phyloP scores from a whole-genome alignment of 2,797 vertebrate species.

The Sus cebifrons region DNA sequence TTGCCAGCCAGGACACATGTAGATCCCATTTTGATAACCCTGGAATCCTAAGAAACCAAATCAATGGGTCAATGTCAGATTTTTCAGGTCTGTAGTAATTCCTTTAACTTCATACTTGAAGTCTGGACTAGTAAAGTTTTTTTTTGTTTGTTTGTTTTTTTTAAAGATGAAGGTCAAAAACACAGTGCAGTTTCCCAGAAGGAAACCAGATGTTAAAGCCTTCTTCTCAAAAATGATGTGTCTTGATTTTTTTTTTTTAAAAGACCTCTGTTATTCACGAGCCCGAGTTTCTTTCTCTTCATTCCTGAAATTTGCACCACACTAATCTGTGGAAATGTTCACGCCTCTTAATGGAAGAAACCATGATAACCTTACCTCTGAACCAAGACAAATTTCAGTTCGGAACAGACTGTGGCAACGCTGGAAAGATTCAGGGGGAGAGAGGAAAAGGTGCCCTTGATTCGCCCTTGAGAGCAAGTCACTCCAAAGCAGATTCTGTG shows the following conservation, averaged over 20 bases:
- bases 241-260: conserved; percentile 66
- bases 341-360: conserved; percentile 51
- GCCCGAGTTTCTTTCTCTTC: conserved; percentile 81
- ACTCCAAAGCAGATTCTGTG: conserved; percentile 34
- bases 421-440: not conserved
- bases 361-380: not conserved
- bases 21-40: not conserved
- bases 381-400: conserved; percentile 47
- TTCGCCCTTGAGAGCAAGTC: not conserved
- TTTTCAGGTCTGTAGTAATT: conserved; percentile 39
- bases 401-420: not conserved
- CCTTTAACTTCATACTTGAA: conserved; percentile 52
- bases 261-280: conserved; percentile 78
- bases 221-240: conserved; percentile 82
- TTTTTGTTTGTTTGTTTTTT: conserved; percentile 78
- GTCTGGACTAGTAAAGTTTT: conserved; percentile 77
- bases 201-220: conserved; percentile 87
- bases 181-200: conserved; percentile 84
- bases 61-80: not conserved
- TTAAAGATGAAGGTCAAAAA: conserved; percentile 79
- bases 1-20: conserved; percentile 53
- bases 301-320: conserved; percentile 54
- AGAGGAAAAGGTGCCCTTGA: not conserved
- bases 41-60: conserved; percentile 5
- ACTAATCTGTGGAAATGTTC: conserved; percentile 39